A percentile compares a stretch with the other conserved stretches of the same genome.
phyloP scores from a whole-genome alignment of 64 coral and sea anemone genomes.

The Montipora sp. region DNA sequence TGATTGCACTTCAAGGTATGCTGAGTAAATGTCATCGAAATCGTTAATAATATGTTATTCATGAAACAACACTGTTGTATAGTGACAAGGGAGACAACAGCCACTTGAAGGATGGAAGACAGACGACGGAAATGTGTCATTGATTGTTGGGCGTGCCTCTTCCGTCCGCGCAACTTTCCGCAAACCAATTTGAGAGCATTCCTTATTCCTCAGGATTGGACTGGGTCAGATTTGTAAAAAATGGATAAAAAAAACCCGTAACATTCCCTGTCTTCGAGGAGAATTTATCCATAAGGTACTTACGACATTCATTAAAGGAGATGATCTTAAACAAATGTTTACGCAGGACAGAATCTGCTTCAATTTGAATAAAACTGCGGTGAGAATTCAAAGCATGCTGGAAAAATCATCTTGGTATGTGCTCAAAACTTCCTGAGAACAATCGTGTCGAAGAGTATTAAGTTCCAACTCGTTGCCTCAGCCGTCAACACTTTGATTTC shows the following conservation, averaged over 20 bases:
- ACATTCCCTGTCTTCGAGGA: not conserved
- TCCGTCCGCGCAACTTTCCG: not conserved
- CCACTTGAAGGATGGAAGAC: not conserved
- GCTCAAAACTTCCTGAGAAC: not conserved
- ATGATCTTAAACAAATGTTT: constrained; percentile 13
- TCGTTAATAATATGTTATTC: not conserved
- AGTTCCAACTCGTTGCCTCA: not conserved
- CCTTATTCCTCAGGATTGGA: not conserved
- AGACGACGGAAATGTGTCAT: not conserved
- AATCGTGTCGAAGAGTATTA: not conserved
- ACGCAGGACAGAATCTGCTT: not conserved
- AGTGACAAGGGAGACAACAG: not conserved
- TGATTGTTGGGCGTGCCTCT: not conserved
- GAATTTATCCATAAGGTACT: not conserved
- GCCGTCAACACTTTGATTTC: not conserved
- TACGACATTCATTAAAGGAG: not conserved
- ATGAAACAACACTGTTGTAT: not conserved
- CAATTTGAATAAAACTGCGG: not conserved
- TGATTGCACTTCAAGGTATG: not conserved
- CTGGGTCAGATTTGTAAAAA: no score
- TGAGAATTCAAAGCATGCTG: not conserved
- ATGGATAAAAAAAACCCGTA: no score
- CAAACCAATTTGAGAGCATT: not conserved
- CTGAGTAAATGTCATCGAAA: not conserved
- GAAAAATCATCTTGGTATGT: not conserved